Base-by-base conservation (phyloP, 2,113 vertebrate species). In the Myxocyprinus asiaticus region DNA sequence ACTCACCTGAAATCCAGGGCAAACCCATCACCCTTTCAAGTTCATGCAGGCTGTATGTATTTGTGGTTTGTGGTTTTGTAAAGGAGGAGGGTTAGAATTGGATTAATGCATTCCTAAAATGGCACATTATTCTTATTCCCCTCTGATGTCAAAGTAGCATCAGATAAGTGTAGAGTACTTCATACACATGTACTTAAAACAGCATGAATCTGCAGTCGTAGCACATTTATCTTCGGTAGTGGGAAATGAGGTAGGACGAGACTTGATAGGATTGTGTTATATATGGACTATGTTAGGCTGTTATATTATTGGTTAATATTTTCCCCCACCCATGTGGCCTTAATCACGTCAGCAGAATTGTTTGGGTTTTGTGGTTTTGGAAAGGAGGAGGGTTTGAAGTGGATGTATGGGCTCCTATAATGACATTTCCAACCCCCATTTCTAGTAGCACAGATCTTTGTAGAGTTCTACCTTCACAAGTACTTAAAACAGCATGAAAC, bases 351-450 rank as follows among this genome's bases (percentile, higher is more conserved):
- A 33, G 22, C 22, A 33, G 22, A 33, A 33, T 73, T 61, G 47
- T 73, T 73, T 73, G 56, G 70, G 70, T 42, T 58, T 61, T 59
- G 70, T 73, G 70, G 70, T 73, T 73, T 73, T 58, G 70, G 70
- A 61, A 73, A 68, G 44, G 43, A 48, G 65, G 10, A 48, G 9
- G n/a, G 6, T 61, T 73, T 58, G 53, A 44, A 9, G 14, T 6
- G 56, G 33, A 71, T 58, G 68, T 42, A 70, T 43, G 22, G 22
- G 53, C 56, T 71, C 8, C 53, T 71, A 42, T 43, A 71, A 71
- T 71, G 68, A 17, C 4, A 59, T 61, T 73, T 73, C 56, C 33
- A 12, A 10, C 17, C 44, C 14, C 7, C 53, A 73, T 73, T 53
- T 73, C 56, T 15, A 47, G 15, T 45, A 33, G 22, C 22, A 33